These are phyloP conservation scores for Bhutanitis thaidina DNA, from an alignment of 2,888 invertebrate genomes.

Conservation along the genomic window DNA sequence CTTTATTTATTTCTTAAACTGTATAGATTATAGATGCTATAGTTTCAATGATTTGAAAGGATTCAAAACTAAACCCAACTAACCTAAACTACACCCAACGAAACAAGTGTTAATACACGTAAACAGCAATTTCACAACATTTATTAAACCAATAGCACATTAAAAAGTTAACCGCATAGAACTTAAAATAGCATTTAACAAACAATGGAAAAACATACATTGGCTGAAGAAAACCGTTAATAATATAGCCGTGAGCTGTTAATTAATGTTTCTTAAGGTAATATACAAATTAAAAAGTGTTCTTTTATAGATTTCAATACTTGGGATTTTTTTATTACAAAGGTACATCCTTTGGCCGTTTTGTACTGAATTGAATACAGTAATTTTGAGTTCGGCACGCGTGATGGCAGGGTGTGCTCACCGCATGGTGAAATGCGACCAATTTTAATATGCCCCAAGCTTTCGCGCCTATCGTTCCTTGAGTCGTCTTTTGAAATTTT, in stretches of 20 bases:
- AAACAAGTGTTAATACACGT: not conserved
- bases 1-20: too few species aligned
- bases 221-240: constrained; percentile 48
- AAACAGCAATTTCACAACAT: constrained; percentile 4
- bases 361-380: constrained; percentile 53
- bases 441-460: constrained; percentile 43
- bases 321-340: constrained; percentile 34
- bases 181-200: constrained; percentile 32
- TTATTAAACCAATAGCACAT: constrained; percentile 12
- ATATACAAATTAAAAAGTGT: constrained; percentile 45
- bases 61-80: too few species aligned
- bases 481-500: constrained; percentile 35
- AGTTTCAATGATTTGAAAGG: too few species aligned
- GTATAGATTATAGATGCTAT: too few species aligned
- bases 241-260: constrained; percentile 53
- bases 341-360: constrained; percentile 43
- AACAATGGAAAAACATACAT: constrained; percentile 41
- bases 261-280: constrained; percentile 48
- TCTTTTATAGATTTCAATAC: constrained; percentile 46
- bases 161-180: constrained; percentile 35
- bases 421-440: constrained; percentile 49
- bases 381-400: constrained; percentile 57
- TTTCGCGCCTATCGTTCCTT: constrained; percentile 25
- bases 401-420: constrained; percentile 44
- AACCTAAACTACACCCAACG: too few species aligned